Base-by-base conservation (phyloP, 2,797 vertebrate species). In the Cynodonichthys magdalenae region DNA sequence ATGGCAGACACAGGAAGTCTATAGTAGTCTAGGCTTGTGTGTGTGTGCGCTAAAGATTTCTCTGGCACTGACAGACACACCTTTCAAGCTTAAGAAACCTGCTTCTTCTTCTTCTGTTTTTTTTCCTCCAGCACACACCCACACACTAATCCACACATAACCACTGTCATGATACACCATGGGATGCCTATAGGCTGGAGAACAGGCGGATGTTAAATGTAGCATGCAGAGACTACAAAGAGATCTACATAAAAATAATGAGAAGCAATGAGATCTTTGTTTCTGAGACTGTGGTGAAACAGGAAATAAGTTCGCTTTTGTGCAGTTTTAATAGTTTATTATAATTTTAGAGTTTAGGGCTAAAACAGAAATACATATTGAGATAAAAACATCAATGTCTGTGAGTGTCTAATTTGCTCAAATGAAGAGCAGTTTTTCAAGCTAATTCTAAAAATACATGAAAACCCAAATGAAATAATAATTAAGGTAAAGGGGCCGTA, bases 1-100 rank as follows among this genome's bases (percentile, higher is more conserved):
- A 84, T 3, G 45, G 59, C n/a, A 71, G 75, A 82, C 58, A 66
- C 74, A 73, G 83, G 75, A 85, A 77, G 63, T 87, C 70, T 52
- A 42, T 64, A 58, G 67, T 19, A 34, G 70, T 66, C 31, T 18
- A 46, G 15, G 60, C 24, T 53, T 55, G 62, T 15, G 10, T n/a
- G 50, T 67, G 62, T 63, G 39, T 42, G 45, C 41, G 31, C 34
- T 24, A 2, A 55, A 60, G 50, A 47, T 49, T 57, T 42, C 36
- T 66, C 51, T 51, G 61, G 59, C 29, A 69, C 61, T 63, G 31
- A 79, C 63, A 47, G 65, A 60, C 47, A 36, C 29, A 42, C 63
- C 47, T 70, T 60, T 46, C 71, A 60, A 76, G 55, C 59, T 56
- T 3, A 31, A 75, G 68, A 60, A 80, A 67, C 27, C 69, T 53